Evolutionary conservation across 2,113 vertebrate genomes (phyloP), one percentile per base, ranked within the genome.

Genomic region (Pterocles burchelli): DNA sequence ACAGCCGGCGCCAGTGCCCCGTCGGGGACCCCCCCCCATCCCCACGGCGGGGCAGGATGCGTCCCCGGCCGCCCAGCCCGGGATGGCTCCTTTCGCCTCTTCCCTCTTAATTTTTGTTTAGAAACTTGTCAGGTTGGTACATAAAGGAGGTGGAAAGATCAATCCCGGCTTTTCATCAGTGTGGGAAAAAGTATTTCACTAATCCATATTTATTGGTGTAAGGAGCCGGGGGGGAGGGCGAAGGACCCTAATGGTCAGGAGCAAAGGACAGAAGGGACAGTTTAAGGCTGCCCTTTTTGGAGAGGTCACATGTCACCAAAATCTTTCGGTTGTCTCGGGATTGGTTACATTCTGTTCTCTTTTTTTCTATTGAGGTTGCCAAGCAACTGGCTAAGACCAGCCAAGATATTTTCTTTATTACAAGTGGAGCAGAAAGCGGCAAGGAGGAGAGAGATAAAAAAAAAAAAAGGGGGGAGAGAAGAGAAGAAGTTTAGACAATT

Each of bases 371-470:
- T 98, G 97, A 96, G 95, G 99, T 99, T 99, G 99, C 99, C 98
- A 99, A 97, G 99, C 98, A 99, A 99, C 99, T 97, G 77, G 91
- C 97, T 98, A 98, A 98, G 98, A 98, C 98, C 97, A 98, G 98
- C 98, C 97, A 98, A 99, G 99, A 99, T 99, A 99, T 99, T 98
- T 98, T 98, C 98, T 98, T 98, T 98, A 98, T 98, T 98, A 98
- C 96, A 97, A 98, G 98, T 96, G 97, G 97, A 97, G 98, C 96
- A 97, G 97, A 98, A 98, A 97, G 96, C 93, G 96, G 93, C 96
- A 95, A 96, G 97, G 96, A 94, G 96, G 82, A 97, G 90, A 96
- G 79, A 96, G 82, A 94, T 28, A 34, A 59, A 92, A 89, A 95
- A 86, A 79, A 91, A 54, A 34, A 28, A 46, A 22, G 41, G 20